Evolutionary conservation across 2,113 vertebrate species (phyloP).

Genomic region (Pipra filicauda): DNA sequence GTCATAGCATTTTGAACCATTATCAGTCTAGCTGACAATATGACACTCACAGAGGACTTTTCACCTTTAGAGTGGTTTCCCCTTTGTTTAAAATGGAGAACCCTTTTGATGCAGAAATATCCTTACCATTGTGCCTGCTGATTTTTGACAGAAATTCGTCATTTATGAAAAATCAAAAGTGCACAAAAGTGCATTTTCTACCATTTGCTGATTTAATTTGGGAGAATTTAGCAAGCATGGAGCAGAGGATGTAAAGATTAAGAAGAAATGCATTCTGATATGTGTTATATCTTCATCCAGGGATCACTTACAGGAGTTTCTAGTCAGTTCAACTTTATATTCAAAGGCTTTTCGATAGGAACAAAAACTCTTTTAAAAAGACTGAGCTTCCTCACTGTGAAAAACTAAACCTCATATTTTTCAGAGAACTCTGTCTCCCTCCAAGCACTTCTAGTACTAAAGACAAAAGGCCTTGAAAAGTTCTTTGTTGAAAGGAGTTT

Average conservation of each 20-base stretch:
- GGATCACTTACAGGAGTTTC: conserved; percentile 37
- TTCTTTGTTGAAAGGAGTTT: conserved; percentile 67
- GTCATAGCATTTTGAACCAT: conserved; percentile 1
- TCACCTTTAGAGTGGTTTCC: background rate
- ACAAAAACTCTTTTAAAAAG: conserved; percentile 65
- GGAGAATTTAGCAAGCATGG: background rate
- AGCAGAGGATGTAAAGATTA: background rate
- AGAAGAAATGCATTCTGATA: background rate
- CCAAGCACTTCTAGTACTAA: conserved; percentile 31
- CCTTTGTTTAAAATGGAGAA: background rate
- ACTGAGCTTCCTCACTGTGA: conserved; percentile 56
- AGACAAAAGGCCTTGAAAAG: conserved; percentile 57
- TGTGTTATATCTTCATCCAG: background rate
- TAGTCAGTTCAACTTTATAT: background rate
- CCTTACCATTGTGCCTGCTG: background rate
- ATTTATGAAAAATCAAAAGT: background rate
- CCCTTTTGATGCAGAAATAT: background rate
- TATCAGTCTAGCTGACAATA: background rate
- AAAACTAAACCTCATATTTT: conserved; percentile 62
- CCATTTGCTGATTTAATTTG: conserved; percentile 2
- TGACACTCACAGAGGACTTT: background rate
- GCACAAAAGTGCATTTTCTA: background rate
- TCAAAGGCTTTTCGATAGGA: background rate
- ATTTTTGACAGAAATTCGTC: background rate
- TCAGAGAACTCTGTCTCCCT: conserved; percentile 8